These are phyloP conservation scores for Hypocryptadius cinnamomeus DNA, from an alignment of 2,113 vertebrate genomes.

Conservation along the genomic window DNA sequence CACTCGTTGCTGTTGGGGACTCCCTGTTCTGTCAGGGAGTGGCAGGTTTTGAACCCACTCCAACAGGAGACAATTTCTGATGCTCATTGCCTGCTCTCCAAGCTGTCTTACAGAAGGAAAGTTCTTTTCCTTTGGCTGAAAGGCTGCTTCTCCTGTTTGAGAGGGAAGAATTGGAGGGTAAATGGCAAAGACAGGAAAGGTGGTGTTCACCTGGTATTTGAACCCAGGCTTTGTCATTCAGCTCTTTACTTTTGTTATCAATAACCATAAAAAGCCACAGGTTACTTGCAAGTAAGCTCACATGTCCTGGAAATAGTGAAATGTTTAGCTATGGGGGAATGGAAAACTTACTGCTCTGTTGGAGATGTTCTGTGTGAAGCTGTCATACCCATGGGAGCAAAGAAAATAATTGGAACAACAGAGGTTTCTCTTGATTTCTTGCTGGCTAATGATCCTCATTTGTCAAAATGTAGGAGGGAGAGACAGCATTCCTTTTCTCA, in stretches of 20 bases:
- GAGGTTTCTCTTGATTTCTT: background rate
- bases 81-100: background rate
- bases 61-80: background rate
- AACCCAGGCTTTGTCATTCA: background rate
- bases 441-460: background rate
- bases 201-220: background rate
- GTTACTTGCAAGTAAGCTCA: background rate
- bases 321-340: background rate
- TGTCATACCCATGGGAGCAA: background rate
- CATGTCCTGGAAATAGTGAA: background rate
- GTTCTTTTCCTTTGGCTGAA: background rate
- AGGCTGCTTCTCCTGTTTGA: background rate
- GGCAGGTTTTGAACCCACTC: background rate
- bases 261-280: background rate
- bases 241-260: background rate
- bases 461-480: background rate
- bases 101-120: background rate
- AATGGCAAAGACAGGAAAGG: background rate
- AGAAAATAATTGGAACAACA: background rate
- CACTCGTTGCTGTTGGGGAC: background rate
- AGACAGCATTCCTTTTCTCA: background rate
- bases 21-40: background rate
- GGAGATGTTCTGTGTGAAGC: background rate
- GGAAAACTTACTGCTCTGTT: background rate
- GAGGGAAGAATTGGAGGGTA: background rate